Evolutionary conservation across 2,113 vertebrate genomes (phyloP).

Genomic region (Coregonus clupeaformis): DNA sequence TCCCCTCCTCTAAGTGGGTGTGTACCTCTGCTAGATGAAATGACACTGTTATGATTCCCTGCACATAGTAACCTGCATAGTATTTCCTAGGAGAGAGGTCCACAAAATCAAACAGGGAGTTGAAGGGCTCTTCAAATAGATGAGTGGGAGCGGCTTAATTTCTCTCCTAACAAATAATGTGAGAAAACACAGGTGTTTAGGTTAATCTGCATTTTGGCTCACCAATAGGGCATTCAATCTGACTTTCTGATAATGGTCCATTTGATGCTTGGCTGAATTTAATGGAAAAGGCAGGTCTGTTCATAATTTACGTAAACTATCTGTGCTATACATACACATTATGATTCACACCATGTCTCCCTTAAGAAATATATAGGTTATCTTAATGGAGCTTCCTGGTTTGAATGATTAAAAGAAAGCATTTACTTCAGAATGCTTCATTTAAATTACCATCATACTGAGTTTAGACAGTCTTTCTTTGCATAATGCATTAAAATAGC

Average conservation of each 20-base stretch:
- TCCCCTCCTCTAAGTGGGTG: neutral
- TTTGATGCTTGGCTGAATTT: slow-evolving; percentile 49
- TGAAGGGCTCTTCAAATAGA: slow-evolving; percentile 51
- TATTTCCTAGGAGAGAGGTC: slow-evolving; percentile 1
- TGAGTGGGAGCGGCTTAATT: slow-evolving; percentile 41
- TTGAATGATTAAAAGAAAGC: neutral
- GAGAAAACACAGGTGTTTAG: slow-evolving; percentile 43
- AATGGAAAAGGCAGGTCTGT: slow-evolving; percentile 34
- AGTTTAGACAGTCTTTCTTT: too few relatives aligned
- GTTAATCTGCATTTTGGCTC: slow-evolving; percentile 31
- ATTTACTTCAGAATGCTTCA: neutral
- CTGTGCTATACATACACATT: slow-evolving; percentile 25
- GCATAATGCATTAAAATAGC: too few relatives aligned
- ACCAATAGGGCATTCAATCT: slow-evolving; percentile 35
- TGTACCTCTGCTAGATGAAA: neutral
- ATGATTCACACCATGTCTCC: slow-evolving; percentile 18
- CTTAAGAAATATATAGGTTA: slow-evolving; percentile 16
- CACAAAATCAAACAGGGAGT: slow-evolving; percentile 34
- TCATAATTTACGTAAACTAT: slow-evolving; percentile 23
- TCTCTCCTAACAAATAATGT: slow-evolving; percentile 41
- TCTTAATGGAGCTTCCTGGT: slow-evolving; percentile 15
- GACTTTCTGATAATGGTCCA: slow-evolving; percentile 33
- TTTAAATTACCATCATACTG: neutral
- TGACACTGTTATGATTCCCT: neutral
- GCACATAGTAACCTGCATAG: slow-evolving; percentile 22